Percentiles rank a stretch among this genome's conserved stretches.
These are phyloP conservation scores for Dendroctonus ponderosae DNA, from an alignment of 1,140 invertebrate genomes.

Conservation along the genomic window DNA sequence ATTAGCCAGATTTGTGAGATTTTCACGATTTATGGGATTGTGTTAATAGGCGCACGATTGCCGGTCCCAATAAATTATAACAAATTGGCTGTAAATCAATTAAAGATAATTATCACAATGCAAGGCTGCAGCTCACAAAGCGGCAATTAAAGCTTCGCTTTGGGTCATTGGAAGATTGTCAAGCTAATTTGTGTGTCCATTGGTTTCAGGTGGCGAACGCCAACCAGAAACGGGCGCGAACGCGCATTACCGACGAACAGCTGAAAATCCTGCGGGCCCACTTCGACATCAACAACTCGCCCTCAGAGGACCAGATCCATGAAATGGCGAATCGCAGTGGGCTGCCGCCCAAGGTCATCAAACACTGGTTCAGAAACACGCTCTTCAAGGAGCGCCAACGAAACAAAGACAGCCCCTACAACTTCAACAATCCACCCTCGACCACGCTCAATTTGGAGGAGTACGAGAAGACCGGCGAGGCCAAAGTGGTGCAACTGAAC, in stretches of 20 bases:
- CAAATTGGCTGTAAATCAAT: constrained; percentile 50
- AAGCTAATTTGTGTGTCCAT: constrained; percentile 2
- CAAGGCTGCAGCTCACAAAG: constrained; percentile 46
- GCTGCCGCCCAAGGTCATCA: constrained; percentile 98
- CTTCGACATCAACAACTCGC: constrained; percentile 98
- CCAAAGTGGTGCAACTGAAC: constrained; percentile 79
- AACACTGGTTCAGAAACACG: constrained; percentile 99
- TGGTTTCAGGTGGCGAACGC: constrained; percentile 64
- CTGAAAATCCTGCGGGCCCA: constrained; percentile 93
- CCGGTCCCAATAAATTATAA: constrained; percentile 44
- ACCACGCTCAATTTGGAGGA: constrained; percentile 96
- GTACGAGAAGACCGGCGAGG: constrained; percentile 98
- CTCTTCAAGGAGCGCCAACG: constrained; percentile 98
- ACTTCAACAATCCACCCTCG: constrained; percentile 98
- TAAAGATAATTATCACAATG: constrained; percentile 49
- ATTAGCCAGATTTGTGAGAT: constrained; percentile 21
- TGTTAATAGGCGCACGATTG: constrained; percentile 36
- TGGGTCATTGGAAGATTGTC: constrained; percentile 24
- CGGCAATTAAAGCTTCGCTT: constrained; percentile 45
- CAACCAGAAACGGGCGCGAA: constrained; percentile 93
- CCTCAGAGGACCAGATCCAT: constrained; percentile 95
- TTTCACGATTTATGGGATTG: constrained; percentile 15
- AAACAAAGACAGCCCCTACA: constrained; percentile 99
- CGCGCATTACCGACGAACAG: constrained; percentile 96
- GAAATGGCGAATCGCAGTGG: constrained; percentile 96